Evolutionary conservation across 2,113 vertebrate genomes (phyloP).

Genomic region (Ameiurus melas): DNA sequence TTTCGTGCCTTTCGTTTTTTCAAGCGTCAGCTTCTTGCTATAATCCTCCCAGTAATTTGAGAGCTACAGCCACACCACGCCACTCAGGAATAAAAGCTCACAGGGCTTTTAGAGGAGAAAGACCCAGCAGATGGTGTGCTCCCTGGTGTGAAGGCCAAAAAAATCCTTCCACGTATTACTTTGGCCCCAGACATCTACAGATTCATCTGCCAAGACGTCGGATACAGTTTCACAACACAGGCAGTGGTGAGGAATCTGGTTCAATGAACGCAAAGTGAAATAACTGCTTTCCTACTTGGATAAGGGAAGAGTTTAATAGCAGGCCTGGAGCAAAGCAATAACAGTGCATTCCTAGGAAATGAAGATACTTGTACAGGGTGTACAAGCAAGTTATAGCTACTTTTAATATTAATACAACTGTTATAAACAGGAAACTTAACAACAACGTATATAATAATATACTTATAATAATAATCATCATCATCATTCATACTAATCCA

Average conservation of each 20-base stretch:
- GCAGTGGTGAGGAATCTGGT: not conserved
- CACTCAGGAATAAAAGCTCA: constrained; percentile 3
- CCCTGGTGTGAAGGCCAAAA: constrained; percentile 9
- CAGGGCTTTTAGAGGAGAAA: constrained; percentile 24
- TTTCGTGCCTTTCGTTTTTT: constrained; percentile 2
- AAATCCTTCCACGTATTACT: constrained; percentile 21
- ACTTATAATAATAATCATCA: not conserved
- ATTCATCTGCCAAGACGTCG: not conserved
- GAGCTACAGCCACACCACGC: not conserved
- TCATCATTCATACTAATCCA: not conserved
- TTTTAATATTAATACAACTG: not conserved
- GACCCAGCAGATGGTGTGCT: constrained; percentile 29
- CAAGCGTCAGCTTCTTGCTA: not conserved
- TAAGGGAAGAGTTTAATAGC: not conserved
- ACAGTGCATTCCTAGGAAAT: not conserved
- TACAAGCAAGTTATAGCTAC: not conserved
- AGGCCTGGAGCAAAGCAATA: not conserved
- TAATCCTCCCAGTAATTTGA: constrained; percentile 13
- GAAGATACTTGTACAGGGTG: not conserved
- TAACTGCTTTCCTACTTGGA: not conserved
- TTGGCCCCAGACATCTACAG: not conserved
- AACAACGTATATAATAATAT: not conserved
- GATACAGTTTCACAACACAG: constrained; percentile 21
- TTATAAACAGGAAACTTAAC: not conserved
- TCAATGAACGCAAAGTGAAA: not conserved